Evolutionary conservation across 2,888 invertebrate genomes (phyloP), one percentile per base, ranked within the genome.

Genomic region (Meiosimyza platycephala): DNA sequence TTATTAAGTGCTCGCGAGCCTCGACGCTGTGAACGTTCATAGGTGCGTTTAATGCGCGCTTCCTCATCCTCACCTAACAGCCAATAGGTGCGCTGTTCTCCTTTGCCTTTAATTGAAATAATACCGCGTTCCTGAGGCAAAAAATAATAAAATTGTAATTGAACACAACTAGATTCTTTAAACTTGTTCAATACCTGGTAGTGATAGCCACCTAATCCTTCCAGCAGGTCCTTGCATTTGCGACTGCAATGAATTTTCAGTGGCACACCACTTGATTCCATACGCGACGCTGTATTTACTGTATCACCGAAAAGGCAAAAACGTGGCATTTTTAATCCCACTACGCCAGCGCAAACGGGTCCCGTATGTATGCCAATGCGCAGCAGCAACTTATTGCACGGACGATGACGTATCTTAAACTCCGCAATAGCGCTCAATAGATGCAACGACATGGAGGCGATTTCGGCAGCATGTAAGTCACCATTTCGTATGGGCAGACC

Each of bases 261-360:
- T 0, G 95, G 94, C 91, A 90, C 89, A 75, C 95, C 95, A 0
- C 94, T 94, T 0, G 95, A 95, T 87, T 95, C 95, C 90, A 95
- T 94, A 22, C 95, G 89, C 73, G 94, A 94, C 1, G 95, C 94
- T 0, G 96, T 96, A 83, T 96, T 97, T 1, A 97, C 97, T 0
- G 97, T 97, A 83, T 97, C 97, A 0, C 97, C 97, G 82, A 97
- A 97, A 4, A 97, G 88, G 82, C 96, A 97, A 83, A 96, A 97
- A 62, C 97, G 89, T 0, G 97, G 97, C 96, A 97, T 97, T 88
- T 96, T 97, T 6, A 95, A 88, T 0, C 96, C 96, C 0, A 97
- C 96, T 0, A 97, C 96, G 1, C 96, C 97, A 0, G 96, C 96
- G 82, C 96, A 96, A 15, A 96, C 96, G 0, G 96, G 95, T 9